These are phyloP conservation scores for Sapayoa aenigma DNA, from an alignment of 2,113 vertebrate genomes.

Conservation along the genomic window DNA sequence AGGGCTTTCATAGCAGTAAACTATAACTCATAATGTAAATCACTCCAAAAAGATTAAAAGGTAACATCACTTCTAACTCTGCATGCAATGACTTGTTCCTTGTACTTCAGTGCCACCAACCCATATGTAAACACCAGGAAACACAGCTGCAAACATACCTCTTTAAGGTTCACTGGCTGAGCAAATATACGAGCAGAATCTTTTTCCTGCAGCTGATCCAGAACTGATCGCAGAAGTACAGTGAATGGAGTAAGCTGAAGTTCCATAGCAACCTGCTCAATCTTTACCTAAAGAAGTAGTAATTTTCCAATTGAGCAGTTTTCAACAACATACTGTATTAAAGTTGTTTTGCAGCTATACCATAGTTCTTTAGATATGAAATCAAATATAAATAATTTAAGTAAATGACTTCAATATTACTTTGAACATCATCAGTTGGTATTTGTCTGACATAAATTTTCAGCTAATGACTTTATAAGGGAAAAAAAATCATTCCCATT, in stretches of 20 bases:
- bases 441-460: background rate
- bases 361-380: background rate
- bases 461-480: background rate
- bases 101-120: background rate
- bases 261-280: conserved; percentile 91
- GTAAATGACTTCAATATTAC: background rate
- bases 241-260: conserved; percentile 92
- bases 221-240: conserved; percentile 84
- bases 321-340: background rate
- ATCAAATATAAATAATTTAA: background rate
- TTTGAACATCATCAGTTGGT: background rate
- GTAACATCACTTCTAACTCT: background rate
- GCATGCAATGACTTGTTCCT: background rate
- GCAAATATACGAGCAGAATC: conserved; percentile 92
- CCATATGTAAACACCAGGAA: background rate
- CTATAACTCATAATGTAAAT: background rate
- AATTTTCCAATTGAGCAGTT: background rate
- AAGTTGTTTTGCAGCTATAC: background rate
- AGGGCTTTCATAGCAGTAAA: background rate
- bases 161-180: conserved; percentile 89
- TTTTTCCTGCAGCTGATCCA: conserved; percentile 92
- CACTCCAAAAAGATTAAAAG: background rate
- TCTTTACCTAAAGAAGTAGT: conserved; percentile 79
- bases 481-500: background rate
- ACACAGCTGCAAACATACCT: conserved; percentile 75